Evolutionary conservation across 2,888 invertebrate species (phyloP).

Genomic region (Lasioglossum malachurum): DNA sequence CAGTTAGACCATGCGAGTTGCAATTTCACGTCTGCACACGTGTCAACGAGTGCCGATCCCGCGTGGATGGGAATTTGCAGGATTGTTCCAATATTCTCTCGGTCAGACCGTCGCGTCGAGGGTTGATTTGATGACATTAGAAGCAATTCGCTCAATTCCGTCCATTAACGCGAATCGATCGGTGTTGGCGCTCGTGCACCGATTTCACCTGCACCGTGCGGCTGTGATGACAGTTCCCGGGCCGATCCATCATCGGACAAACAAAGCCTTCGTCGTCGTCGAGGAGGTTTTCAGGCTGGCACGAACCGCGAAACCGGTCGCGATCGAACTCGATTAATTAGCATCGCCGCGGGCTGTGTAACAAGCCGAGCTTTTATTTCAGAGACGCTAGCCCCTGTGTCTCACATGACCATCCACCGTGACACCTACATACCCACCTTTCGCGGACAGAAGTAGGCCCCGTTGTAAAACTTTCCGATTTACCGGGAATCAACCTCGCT

Average conservation of each 20-base stretch:
- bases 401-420: conserved; percentile 32
- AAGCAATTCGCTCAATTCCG: conserved; percentile 16
- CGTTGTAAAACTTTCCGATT: conserved; percentile 38
- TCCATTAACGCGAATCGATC: conserved; percentile 11
- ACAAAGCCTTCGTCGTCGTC: conserved; percentile 15
- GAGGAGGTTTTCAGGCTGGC: background rate
- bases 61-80: background rate
- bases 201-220: background rate
- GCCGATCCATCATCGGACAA: conserved; percentile 18
- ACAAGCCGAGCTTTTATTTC: conserved; percentile 31
- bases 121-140: conserved; percentile 17
- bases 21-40: background rate
- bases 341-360: conserved; percentile 13
- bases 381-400: conserved; percentile 12
- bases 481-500: conserved; percentile 37
- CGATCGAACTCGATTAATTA: conserved; percentile 51
- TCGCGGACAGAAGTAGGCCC: conserved; percentile 19
- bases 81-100: background rate
- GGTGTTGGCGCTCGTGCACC: background rate
- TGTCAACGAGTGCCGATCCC: background rate
- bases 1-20: background rate
- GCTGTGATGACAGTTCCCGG: background rate
- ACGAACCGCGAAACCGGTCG: background rate
- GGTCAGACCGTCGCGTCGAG: background rate
- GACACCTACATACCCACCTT: background rate